Evolutionary conservation across 2,888 invertebrate species (phyloP).

Genomic region (Cheilosia vernalis): DNA sequence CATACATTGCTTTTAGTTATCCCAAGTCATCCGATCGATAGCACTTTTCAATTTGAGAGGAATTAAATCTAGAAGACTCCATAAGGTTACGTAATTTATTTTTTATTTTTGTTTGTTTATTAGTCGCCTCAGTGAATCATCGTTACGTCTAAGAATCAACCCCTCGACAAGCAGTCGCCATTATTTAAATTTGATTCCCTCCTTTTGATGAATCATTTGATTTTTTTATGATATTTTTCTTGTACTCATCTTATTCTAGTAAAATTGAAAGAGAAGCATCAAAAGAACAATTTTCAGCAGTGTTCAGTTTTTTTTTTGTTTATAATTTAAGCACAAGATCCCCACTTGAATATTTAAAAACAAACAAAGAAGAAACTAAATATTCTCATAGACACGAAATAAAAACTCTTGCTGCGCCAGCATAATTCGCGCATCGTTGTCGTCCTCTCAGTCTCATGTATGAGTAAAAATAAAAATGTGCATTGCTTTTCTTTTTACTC

Average conservation of each 20-base stretch:
- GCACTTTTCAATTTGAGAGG: not conserved
- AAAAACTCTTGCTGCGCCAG: conserved; percentile 31
- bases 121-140: conserved; percentile 38
- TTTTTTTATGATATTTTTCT: not conserved
- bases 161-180: conserved; percentile 1
- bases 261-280: conserved; percentile 7
- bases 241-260: not conserved
- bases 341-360: conserved; percentile 14
- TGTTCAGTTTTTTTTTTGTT: not conserved
- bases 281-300: conserved; percentile 29
- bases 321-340: not conserved
- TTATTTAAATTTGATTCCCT: conserved; percentile 26
- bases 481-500: conserved; percentile 21
- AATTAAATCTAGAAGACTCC: not conserved
- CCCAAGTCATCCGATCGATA: not conserved
- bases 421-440: conserved; percentile 56
- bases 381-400: conserved; percentile 22
- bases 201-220: conserved; percentile 50
- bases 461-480: conserved; percentile 43
- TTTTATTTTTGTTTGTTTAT: conserved; percentile 21
- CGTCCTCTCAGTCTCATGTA: conserved; percentile 5
- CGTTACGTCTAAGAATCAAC: not conserved
- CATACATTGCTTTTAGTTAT: too few relatives aligned
- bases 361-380: conserved; percentile 26
- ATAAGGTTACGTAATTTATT: conserved; percentile 43